Evolutionary conservation across 2,797 vertebrate genomes (phyloP), one percentile per base, ranked within the genome.

Genomic region (Bradypus variegatus): DNA sequence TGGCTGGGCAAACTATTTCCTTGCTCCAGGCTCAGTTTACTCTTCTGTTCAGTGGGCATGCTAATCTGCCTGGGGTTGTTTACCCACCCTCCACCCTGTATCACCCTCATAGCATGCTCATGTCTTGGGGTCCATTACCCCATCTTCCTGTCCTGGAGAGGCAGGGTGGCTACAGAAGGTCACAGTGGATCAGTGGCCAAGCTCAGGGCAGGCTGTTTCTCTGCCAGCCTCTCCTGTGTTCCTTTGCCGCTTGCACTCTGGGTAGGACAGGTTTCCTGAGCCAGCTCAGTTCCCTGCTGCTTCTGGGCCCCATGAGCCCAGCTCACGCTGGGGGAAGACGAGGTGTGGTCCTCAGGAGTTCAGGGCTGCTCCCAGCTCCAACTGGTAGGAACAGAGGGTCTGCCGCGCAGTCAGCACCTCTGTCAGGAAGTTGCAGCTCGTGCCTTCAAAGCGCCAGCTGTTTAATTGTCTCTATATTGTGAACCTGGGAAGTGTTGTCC

Each of bases 401-500:
- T 89, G 92, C 76, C 0, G 76, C 0, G 18, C 94, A 90, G 86
- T 94, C 92, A 90, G n/a, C 93, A 92, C 94, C 95, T 93, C 94
- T 11, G 58, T 72, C 48, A 78, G 91, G 91, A 79, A 80, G 91
- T 80, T 45, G 45, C 12, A 1, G 94, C 91, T 94, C 6, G 0
- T 69, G 79, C 87, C 87, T 82, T 58, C 69, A 48, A 89, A 92
- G 75, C 27, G 0, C 91, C 65, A 53, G 86, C 53, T 11, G 78
- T 90, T 60, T 95, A 94, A 95, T 95, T 55, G 50, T 87, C 92
- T 95, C 94, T 95, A 94, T 76, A 73, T 90, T 95, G 91, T 60
- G 60, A 93, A n/a, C 76, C 70, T 78, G 64, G 75, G 62, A 91
- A 83, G 69, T 50, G 82, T 86, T 38, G 77, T 86, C 89, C 62